Evolutionary conservation across 2,797 vertebrate species (phyloP), one percentile per base, ranked within the genome.

Genomic region (Sebastes iracundus): DNA sequence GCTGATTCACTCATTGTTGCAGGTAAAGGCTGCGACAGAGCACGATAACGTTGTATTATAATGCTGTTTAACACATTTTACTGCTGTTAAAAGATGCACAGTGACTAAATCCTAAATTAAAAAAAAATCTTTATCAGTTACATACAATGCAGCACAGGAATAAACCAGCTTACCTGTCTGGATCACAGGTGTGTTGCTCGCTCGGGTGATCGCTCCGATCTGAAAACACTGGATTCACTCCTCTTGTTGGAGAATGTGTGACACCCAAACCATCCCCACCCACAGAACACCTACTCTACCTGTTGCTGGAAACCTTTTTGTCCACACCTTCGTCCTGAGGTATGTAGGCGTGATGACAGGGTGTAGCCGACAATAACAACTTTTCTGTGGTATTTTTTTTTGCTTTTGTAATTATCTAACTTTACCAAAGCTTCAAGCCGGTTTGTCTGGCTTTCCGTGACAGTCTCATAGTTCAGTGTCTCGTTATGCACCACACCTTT

Each of bases 1-100:
- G 94, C 92, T 58, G 89, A 58, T 62, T 95, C 93, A 32, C 66
- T 32, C 93, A 93, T 94, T 91, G 79, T 3, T 7, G 23, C 13
- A 72, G 3, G 16, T 42, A 7, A 53, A 49, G 32, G 38, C 82
- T 89, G 75, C 1, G 8, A n/a, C 27, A 58, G 63, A 77, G 12
- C 23, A 52, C 2, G 23, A 27, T 58, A 9, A n/a, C 16, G 23
- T 49, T 12, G 0, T 4, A 11, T 71, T 2, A 11, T 7, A n/a
- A 2, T 35, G 27, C 25, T 38, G 13, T 10, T 18, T 1, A 32
- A 27, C 2, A 42, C 6, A 30, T 6, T 30, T n/a, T 52, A 16
- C 12, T 18, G 1, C 13, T 64, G 42, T 23, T 8, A 8, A 30
- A 13, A 5, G 13, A 64, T 7, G 11, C 27, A 58, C 20, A 3